Base-by-base conservation (phyloP, 2,888 invertebrate genomes). In the Plebejus argus region DNA sequence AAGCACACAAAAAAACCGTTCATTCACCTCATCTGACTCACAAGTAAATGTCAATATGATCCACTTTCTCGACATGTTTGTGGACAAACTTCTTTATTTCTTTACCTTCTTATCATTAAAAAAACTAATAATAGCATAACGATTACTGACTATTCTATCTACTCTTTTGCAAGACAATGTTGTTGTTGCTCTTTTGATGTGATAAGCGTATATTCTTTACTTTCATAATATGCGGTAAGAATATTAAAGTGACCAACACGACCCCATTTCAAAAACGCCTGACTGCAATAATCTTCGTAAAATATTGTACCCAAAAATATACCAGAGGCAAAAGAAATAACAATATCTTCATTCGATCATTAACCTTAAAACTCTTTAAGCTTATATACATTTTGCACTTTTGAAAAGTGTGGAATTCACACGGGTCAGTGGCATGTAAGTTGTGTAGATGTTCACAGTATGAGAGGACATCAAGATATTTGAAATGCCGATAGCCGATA, bases 1-100 rank as follows among this genome's bases (percentile, higher is more conserved):
- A 66, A 66, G 66, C 28, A 66, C 66, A 66, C 66, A 66, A 66
- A 66, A 66, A 66, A 6, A 18, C 66, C 1, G 66, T 66, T 33
- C 66, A 66, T 66, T 66, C 66, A 33, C 66, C 66, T 66, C 20
- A 61, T 4, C 28, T 66, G 66, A 66, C 10, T 66, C 66, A 66
- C 66, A 66, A 1, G 66, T 61, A 23, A 61, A 66, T 33, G 15
- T 66, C 66, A 61, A 61, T 61, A 61, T 58, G 58, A 58, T 28
- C 66, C 20, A 66, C 33, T 66, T 66, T 66, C 10, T 66, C 15
- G 2, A 28, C 28, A 66, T 15, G 28, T 15, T 5, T 33, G 61
- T 61, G 61, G 12, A 10, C 20, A 20, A 23, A 61, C 23, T 3
- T 61, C 23, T 61, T 61, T 61, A 23, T 53, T 0, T 53, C 15